Percentiles rank a stretch among this genome's conserved stretches.
Conservation (phyloP, 2,113 vertebrate species). For the Opisthocomus hoazin region DNA sequence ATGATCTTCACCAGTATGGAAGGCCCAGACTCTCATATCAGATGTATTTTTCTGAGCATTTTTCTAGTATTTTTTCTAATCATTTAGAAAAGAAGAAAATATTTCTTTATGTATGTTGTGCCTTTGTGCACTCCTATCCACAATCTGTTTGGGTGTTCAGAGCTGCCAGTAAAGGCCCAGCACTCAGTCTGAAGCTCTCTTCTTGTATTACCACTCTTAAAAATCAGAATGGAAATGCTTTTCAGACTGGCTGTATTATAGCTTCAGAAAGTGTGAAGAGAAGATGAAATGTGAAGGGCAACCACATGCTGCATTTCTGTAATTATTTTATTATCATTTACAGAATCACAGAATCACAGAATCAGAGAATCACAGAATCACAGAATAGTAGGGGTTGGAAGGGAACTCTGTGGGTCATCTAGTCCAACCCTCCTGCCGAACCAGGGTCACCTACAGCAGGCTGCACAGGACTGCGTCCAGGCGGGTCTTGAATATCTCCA, state of each 20-base stretch:
- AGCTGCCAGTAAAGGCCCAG: neutral
- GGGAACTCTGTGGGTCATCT: no score
- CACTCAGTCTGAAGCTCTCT: neutral
- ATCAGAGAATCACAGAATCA: no score
- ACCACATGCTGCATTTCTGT: neutral
- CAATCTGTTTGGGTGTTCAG: neutral
- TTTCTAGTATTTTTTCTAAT: neutral
- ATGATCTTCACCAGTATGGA: neutral
- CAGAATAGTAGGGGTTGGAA: no score
- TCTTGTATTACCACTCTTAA: neutral
- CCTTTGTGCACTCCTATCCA: neutral
- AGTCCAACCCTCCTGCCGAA: no score
- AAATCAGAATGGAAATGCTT: neutral
- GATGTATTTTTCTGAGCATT: neutral
- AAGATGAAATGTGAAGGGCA: conserved; percentile 25
- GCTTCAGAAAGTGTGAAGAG: neutral
- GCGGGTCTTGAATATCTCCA: no score
- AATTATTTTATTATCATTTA: conserved; percentile 41
- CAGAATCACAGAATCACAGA: no score
- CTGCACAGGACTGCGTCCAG: no score
- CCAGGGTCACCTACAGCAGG: no score
- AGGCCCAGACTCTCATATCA: neutral
- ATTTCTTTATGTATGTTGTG: neutral
- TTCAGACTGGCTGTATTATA: neutral
- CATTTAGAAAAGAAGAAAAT: neutral